phyloP scores from a whole-genome alignment of 2,797 vertebrate species.

The Semotilus atromaculatus region DNA sequence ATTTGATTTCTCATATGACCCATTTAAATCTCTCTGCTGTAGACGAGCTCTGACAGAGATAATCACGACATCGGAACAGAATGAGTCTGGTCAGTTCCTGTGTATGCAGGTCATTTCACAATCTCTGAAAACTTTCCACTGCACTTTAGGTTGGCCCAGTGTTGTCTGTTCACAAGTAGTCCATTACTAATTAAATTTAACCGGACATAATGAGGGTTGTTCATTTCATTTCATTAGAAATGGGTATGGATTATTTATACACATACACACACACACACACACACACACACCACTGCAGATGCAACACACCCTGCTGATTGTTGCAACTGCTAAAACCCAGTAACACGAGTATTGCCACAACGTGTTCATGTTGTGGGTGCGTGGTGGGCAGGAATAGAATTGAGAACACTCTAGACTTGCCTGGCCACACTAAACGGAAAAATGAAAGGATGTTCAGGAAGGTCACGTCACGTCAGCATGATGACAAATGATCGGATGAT shows the following conservation, averaged over 20 bases:
- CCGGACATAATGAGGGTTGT: background rate
- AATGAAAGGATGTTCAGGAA: background rate
- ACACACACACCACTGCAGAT: too few relatives aligned
- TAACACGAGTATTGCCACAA: background rate
- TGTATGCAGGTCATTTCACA: conserved; percentile 4
- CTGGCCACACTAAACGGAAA: conserved; percentile 12
- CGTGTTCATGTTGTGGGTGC: background rate
- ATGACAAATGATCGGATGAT: too few relatives aligned
- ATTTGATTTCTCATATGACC: background rate
- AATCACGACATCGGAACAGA: background rate
- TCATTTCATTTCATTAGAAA: background rate
- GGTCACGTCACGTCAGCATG: background rate
- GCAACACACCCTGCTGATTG: too few relatives aligned
- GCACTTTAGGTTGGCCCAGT: background rate
- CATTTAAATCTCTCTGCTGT: background rate
- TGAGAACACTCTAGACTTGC: conserved; percentile 1
- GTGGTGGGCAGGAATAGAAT: conserved; percentile 40
- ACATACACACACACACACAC: background rate
- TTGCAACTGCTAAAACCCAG: background rate
- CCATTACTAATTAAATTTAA: background rate
- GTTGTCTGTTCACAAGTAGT: background rate
- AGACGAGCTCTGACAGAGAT: background rate
- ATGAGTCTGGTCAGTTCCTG: background rate
- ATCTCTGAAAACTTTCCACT: conserved; percentile 26
- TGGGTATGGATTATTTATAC: background rate